A percentile compares a stretch with the other conserved stretches of the same genome.
These are phyloP conservation scores for Ormyrus labotus DNA, from an alignment of 2,888 invertebrate species.

Conservation along the genomic window DNA sequence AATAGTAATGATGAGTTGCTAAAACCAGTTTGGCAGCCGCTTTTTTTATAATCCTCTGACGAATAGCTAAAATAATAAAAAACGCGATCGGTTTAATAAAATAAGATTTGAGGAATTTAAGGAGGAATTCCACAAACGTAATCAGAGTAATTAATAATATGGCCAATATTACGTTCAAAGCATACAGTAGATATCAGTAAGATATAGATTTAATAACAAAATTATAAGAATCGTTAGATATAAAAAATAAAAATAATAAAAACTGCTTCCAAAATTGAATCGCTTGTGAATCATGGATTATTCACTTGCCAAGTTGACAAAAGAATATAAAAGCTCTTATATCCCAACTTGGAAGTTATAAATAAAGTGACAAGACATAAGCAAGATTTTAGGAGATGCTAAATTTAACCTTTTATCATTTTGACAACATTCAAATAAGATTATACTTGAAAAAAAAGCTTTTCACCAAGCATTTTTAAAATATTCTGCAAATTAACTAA, in stretches of 20 bases:
- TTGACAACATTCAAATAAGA: background rate
- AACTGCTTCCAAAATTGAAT: background rate
- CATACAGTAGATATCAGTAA: background rate
- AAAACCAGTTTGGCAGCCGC: slow-evolving; percentile 11
- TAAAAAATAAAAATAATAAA: background rate
- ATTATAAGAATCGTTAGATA: background rate
- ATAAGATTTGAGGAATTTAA: background rate
- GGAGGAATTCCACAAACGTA: background rate
- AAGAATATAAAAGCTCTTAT: slow-evolving; percentile 7
- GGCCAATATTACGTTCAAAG: too few species aligned
- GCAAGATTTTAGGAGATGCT: background rate
- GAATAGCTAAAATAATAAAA: background rate
- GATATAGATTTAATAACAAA: background rate
- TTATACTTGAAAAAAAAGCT: too few species aligned
- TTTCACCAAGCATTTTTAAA: too few species aligned
- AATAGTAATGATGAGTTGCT: background rate
- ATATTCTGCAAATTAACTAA: too few species aligned
- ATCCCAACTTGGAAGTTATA: background rate
- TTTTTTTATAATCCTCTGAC: slow-evolving; percentile 3
- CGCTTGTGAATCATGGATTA: slow-evolving; percentile 32
- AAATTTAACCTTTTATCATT: background rate
- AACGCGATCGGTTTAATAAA: too few species aligned
- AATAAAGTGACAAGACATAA: slow-evolving; percentile 9
- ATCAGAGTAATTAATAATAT: too few species aligned
- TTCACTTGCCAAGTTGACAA: slow-evolving; percentile 41